Evolutionary conservation across 2,888 invertebrate genomes (phyloP).

Genomic region (Agriopis aurantiaria): DNA sequence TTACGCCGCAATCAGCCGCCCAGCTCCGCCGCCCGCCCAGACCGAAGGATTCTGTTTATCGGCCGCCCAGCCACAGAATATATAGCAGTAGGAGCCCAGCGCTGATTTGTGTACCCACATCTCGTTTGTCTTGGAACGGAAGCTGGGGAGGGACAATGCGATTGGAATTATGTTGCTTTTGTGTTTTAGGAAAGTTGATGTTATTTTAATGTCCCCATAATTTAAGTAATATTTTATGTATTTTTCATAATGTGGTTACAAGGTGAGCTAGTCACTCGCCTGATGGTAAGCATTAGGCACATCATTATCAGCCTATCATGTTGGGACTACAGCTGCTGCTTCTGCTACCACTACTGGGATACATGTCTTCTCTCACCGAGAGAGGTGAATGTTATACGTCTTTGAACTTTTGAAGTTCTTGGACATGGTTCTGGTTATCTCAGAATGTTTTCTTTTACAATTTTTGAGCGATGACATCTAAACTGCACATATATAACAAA

Average conservation of each 20-base stretch:
- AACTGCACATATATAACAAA: no score
- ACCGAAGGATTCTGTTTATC: conserved; percentile 51
- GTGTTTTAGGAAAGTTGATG: neutral
- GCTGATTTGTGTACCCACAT: conserved; percentile 55
- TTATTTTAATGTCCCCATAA: neutral
- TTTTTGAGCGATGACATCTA: no score
- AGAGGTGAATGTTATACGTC: no score
- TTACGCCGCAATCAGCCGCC: conserved; percentile 50
- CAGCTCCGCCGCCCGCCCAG: conserved; percentile 30
- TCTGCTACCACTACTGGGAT: no score
- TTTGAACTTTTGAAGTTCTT: no score
- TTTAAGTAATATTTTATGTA: neutral
- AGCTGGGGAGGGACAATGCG: conserved; percentile 14
- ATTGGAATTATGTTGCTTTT: conserved; percentile 8
- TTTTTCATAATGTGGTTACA: neutral
- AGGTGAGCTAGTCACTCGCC: no score
- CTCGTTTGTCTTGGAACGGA: conserved; percentile 53
- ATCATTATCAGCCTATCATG: no score
- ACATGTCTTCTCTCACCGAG: no score
- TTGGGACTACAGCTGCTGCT: no score
- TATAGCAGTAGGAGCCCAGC: conserved; percentile 39
- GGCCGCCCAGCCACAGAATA: conserved; percentile 21
- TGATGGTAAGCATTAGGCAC: no score
- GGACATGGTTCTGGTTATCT: no score
- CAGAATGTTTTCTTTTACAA: no score